These are phyloP conservation scores for Brotogeris chrysoptera DNA, from an alignment of 2,797 vertebrate species.

Conservation along the genomic window DNA sequence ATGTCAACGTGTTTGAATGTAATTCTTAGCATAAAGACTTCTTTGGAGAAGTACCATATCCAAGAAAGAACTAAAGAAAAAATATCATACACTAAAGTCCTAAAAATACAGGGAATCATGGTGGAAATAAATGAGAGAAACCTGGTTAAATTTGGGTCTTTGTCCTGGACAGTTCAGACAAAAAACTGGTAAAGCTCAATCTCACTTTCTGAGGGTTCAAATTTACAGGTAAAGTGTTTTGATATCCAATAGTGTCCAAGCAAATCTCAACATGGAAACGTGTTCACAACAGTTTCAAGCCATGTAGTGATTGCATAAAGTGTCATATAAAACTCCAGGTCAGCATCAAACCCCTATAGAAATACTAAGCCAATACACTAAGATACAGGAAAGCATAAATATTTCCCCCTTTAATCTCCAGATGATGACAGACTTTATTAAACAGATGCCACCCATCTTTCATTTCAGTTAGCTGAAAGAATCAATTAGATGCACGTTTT, in stretches of 20 bases:
- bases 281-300: background rate
- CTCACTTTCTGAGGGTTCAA: background rate
- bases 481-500: slow-evolving; percentile 16
- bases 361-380: background rate
- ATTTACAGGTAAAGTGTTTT: background rate
- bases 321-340: background rate
- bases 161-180: background rate
- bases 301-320: background rate
- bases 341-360: background rate
- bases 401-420: background rate
- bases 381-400: background rate
- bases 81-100: background rate
- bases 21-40: background rate
- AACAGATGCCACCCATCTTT: slow-evolving; percentile 26
- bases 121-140: background rate
- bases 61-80: background rate
- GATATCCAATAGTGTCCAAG: background rate
- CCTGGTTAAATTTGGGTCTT: background rate
- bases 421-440: background rate
- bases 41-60: background rate
- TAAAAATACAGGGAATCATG: background rate
- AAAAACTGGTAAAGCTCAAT: background rate
- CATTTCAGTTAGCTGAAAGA: slow-evolving; percentile 13
- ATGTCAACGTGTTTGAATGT: background rate
- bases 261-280: background rate